Base-by-base conservation (phyloP, 1,140 invertebrate species). In the Stenopsyche tienmushanensis region DNA sequence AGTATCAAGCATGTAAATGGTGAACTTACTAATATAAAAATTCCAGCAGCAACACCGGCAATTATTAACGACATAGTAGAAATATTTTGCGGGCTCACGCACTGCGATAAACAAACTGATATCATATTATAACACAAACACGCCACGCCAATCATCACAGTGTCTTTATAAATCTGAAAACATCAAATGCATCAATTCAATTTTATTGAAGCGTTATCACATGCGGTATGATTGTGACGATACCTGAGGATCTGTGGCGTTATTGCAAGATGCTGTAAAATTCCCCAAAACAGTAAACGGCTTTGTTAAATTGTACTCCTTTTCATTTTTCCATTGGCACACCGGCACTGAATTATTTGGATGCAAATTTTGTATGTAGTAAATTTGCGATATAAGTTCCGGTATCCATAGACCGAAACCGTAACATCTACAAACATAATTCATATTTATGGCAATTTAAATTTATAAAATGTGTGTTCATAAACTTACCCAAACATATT, bases 351-450 rank as follows among this genome's bases (percentile, higher is more conserved):
- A 76, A 20, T 50, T 66, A 65, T 84, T 78, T 1, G 82, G 82
- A 69, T 82, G 71, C 0, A 72, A 63, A 17, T 74, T 72, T 24
- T 82, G 78, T 64, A 79, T 81, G 18, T 74, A 74, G 39, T 82
- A 75, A 65, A 85, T 82, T 1, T 86, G 78, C 8, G 84, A 81
- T 25, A 88, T 83, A 3, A 90, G 73, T 72, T 89, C 87, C 15
- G 87, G 87, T 15, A 88, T 81, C 88, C 88, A 90, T 15, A 89
- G 76, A 59, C 86, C 87, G 3, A 90, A 72, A 1, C 87, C 88
- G 57, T 87, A 89, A 63, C 86, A 87, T 2, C 88, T 89, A 72
- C 2, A 78, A 78, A 39, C 39, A 62, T 58, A n/a, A n/a, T n/a
- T n/a, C n/a, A n/a, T n/a, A n/a, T n/a, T n/a, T n/a, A n/a, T n/a